Percentiles rank a stretch among this genome's conserved stretches.
Evolutionary conservation across 2,888 invertebrate genomes (phyloP).

Genomic region (Bugulina stolonifera): DNA sequence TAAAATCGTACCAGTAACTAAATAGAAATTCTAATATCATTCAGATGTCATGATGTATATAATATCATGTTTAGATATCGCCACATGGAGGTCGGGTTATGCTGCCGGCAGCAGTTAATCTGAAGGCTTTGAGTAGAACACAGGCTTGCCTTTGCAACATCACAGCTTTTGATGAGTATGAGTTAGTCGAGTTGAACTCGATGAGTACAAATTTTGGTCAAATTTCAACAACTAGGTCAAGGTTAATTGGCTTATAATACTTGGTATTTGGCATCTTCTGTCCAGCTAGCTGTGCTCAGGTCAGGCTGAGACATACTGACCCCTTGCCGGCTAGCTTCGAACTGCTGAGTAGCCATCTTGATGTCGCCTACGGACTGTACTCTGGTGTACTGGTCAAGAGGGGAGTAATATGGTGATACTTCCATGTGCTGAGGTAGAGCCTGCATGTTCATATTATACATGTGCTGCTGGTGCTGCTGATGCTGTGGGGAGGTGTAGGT

Average conservation of each 20-base stretch:
- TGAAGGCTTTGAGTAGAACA: too few relatives aligned
- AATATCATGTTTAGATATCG: too few relatives aligned
- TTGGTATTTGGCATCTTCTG: constrained; percentile 15
- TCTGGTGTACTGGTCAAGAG: constrained; percentile 4
- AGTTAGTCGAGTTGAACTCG: too few relatives aligned
- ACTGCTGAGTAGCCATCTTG: constrained; percentile 26
- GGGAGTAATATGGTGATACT: not conserved
- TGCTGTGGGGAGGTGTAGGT: not conserved
- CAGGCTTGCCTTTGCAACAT: too few relatives aligned
- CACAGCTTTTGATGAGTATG: too few relatives aligned
- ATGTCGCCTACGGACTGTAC: constrained; percentile 20
- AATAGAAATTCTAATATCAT: too few relatives aligned
- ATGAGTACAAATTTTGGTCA: too few relatives aligned
- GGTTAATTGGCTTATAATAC: constrained; percentile 4
- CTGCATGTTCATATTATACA: not conserved
- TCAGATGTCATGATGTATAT: too few relatives aligned
- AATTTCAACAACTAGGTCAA: too few relatives aligned
- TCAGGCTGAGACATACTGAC: constrained; percentile 21
- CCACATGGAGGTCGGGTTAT: too few relatives aligned
- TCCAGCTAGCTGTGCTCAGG: constrained; percentile 18
- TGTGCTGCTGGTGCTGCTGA: not conserved
- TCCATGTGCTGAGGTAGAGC: not conserved
- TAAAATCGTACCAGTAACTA: too few relatives aligned
- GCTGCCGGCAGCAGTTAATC: too few relatives aligned
- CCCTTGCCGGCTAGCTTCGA: not conserved